A percentile compares a stretch with the other conserved stretches of the same genome.
Evolutionary conservation across 1,140 invertebrate genomes (phyloP).

Genomic region (Tyrophagus putrescentiae): DNA sequence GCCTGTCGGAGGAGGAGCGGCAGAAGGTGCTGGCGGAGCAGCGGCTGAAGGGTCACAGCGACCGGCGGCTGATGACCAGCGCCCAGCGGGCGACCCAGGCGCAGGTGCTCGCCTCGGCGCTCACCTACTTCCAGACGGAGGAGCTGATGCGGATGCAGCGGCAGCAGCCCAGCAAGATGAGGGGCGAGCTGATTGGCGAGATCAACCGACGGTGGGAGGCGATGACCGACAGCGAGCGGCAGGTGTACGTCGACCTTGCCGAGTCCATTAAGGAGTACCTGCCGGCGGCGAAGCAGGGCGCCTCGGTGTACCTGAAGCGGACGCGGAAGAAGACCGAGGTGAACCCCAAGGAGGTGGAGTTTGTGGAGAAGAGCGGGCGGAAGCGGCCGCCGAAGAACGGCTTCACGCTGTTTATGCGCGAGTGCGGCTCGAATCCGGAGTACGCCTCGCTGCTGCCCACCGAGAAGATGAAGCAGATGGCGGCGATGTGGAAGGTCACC

Average conservation of each 20-base stretch:
- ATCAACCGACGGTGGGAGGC: not conserved
- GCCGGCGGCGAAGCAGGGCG: no score
- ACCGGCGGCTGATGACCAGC: not conserved
- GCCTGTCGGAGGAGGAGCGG: conserved; percentile 36
- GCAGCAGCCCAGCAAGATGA: not conserved
- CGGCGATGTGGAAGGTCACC: no score
- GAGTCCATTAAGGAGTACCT: conserved; percentile 2
- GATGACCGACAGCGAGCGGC: not conserved
- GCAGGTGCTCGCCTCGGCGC: not conserved
- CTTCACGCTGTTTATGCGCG: no score
- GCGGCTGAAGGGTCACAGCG: no score
- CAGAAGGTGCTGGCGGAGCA: conserved; percentile 31
- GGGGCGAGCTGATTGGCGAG: not conserved
- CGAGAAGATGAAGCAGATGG: no score
- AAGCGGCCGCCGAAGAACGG: no score
- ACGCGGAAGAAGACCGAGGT: no score
- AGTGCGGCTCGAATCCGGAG: no score
- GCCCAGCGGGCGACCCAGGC: not conserved
- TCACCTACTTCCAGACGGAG: conserved; percentile 3
- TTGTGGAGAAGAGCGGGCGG: no score
- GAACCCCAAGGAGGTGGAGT: no score
- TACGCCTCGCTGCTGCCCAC: no score
- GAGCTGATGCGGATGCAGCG: not conserved
- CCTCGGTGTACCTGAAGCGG: no score
- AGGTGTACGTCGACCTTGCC: not conserved